Evolutionary conservation across 1,140 invertebrate species (phyloP).

Genomic region (Lucilia sericata): DNA sequence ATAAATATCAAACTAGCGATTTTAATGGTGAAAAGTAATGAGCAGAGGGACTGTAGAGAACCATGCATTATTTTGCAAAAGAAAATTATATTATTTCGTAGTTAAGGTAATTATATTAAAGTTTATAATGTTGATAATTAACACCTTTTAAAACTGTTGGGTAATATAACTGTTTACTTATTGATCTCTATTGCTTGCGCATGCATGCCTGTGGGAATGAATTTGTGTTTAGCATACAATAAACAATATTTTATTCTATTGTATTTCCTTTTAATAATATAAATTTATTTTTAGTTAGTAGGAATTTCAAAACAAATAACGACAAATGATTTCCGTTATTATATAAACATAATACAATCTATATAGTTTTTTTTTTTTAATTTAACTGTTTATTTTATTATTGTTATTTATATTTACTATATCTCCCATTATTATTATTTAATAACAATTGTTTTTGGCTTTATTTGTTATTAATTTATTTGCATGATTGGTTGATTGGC

Average conservation of each 20-base stretch:
- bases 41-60: no score
- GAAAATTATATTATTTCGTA: no score
- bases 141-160: no score
- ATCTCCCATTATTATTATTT: neutral
- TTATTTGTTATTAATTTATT: conserved; percentile 25
- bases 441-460: neutral
- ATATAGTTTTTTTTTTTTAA: neutral
- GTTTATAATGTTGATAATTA: no score
- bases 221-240: neutral
- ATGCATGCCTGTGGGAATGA: neutral
- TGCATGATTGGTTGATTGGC: neutral
- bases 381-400: conserved; percentile 15
- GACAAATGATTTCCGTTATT: conserved; percentile 20
- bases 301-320: neutral
- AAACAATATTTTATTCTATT: neutral
- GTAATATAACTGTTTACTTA: no score
- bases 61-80: no score
- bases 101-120: no score
- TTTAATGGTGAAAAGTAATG: no score
- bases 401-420: neutral
- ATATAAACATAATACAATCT: neutral
- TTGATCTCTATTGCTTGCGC: no score
- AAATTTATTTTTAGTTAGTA: neutral
- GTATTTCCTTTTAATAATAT: neutral
- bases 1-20: no score